phyloP scores from a whole-genome alignment of 2,113 vertebrate genomes.

The Leucosticte australis region DNA sequence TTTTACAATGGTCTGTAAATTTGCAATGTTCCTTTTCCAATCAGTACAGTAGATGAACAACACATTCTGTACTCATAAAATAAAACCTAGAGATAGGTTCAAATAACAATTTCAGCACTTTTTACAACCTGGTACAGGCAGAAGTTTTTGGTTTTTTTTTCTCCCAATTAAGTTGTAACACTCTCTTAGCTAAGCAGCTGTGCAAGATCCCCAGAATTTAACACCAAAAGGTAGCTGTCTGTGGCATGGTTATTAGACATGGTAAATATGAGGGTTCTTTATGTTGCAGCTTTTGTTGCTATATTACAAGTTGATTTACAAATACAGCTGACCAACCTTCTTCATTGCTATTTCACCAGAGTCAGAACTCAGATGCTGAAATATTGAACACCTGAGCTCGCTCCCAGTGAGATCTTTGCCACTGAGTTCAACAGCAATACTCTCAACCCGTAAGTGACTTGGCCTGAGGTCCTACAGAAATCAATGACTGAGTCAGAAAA shows the following conservation, averaged over 20 bases:
- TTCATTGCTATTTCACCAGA: not conserved
- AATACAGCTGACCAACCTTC: not conserved
- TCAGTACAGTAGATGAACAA: conserved; percentile 40
- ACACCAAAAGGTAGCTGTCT: not conserved
- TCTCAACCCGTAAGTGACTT: not conserved
- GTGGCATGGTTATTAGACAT: not conserved
- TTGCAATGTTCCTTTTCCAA: conserved; percentile 41
- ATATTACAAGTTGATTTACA: not conserved
- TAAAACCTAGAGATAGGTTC: conserved; percentile 18
- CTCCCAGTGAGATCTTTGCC: conserved; percentile 12
- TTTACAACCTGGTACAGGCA: conserved; percentile 9
- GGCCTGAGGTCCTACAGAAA: not conserved
- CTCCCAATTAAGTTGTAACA: not conserved
- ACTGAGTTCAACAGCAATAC: not conserved
- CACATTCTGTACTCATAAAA: conserved; percentile 31
- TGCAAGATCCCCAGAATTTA: not conserved
- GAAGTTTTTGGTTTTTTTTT: not conserved
- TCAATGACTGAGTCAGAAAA: not conserved
- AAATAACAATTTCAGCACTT: conserved; percentile 10
- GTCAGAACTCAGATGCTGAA: not conserved
- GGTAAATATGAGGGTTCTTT: not conserved
- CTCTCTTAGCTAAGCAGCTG: not conserved
- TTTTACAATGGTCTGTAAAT: conserved; percentile 51
- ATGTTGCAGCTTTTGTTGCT: not conserved
- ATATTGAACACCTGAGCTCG: not conserved